Evolutionary conservation across 1,140 invertebrate genomes (phyloP), one percentile per base, ranked within the genome.

Genomic region (Capitella teleta): DNA sequence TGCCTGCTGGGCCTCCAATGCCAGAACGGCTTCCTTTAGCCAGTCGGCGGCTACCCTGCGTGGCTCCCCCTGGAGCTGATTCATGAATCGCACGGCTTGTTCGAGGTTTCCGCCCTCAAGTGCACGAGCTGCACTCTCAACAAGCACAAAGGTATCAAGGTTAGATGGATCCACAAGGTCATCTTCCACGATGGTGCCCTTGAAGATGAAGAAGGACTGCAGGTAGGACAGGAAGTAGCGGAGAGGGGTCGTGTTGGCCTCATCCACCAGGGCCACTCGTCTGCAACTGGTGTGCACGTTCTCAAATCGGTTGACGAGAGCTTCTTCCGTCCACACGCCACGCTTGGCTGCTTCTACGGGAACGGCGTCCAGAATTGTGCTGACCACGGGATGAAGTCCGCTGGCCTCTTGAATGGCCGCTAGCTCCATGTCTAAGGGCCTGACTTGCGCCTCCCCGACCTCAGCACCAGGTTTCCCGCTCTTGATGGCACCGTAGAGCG

Each of bases 1-100:
- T 21, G 88, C 87, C 70, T 93, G 89, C 62, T 84, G 78, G n/a
- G 87, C 83, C 74, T 96, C 93, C 51, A 97, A 74, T 55, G 88
- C 78, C 16, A 85, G 75, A 46, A 82, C 78, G 0, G 85, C 79
- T 61, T 94, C 90, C 51, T 82, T 79, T 57, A 91, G 80, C 92
- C 92, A 98, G 57, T 87, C 82, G 36, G 67, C 70, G 2, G 91
- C 86, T 3, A 92, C 79, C n/a, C 77, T 76, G 6, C 83, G 76
- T 0, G 92, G 77, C 21, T 87, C 87, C 19, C 92, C 92, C 60
- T 82, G 78, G 21, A 97, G 70, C 34, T 94, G 78, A 64, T 91
- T 92, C 76, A 95, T 84, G 68, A 93, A 94, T 44, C 83, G 80
- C 0, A 96, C 70, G 0, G 90, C 85, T 65, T 83, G 81, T 40